These are phyloP conservation scores for Punctoribates punctum DNA, from an alignment of 2,888 invertebrate genomes.

Conservation along the genomic window DNA sequence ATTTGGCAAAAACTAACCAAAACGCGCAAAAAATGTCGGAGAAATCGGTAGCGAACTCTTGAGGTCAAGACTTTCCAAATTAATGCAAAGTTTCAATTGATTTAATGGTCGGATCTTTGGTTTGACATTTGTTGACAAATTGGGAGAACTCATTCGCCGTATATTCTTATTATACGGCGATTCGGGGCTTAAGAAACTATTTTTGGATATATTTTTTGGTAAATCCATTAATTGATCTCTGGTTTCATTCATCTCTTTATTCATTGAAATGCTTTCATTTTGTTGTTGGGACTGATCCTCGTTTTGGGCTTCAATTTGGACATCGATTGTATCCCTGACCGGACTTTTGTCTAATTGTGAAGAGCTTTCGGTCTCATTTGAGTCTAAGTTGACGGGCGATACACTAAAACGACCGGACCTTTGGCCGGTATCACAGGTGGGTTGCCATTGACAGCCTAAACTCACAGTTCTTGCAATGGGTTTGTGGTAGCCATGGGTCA, in stretches of 20 bases:
- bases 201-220: conserved; percentile 3
- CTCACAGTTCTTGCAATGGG: conserved; percentile 36
- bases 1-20: conserved; percentile 23
- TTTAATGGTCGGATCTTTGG: conserved; percentile 39
- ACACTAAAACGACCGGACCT: conserved; percentile 43
- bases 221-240: conserved; percentile 35
- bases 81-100: conserved; percentile 45
- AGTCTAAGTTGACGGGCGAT: conserved; percentile 39
- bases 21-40: conserved; percentile 45
- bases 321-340: not conserved
- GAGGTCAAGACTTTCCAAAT: conserved; percentile 49
- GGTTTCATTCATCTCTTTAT: not conserved
- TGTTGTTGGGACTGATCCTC: not conserved
- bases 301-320: not conserved
- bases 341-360: not conserved
- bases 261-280: not conserved
- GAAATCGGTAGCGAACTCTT: conserved; percentile 48
- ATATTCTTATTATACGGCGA: conserved; percentile 32
- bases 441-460: conserved; percentile 40
- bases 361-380: not conserved
- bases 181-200: not conserved
- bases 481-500: conserved; percentile 9
- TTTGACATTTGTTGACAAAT: conserved; percentile 41
- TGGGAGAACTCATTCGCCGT: conserved; percentile 48
- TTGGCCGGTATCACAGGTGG: not conserved